A percentile compares a stretch with the other conserved stretches of the same genome.
phyloP scores from a whole-genome alignment of 2,113 vertebrate genomes.

The Prionailurus viverrinus region DNA sequence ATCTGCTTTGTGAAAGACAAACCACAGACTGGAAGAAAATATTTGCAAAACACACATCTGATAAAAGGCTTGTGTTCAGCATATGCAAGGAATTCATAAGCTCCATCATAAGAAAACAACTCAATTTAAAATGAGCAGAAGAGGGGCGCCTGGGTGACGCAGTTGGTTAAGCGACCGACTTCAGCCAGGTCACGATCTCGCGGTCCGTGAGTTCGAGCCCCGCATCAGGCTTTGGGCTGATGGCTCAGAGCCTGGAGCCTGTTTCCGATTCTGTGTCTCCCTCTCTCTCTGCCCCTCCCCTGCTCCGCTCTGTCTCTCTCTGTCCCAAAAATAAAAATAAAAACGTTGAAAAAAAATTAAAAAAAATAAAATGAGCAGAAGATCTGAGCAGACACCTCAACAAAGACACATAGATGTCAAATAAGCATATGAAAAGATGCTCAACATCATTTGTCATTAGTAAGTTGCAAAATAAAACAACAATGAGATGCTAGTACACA shows the following conservation, averaged over 20 bases:
- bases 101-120: not conserved
- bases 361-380: not conserved
- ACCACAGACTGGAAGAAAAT: not conserved
- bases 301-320: no score
- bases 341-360: no score
- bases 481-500: not conserved
- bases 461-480: not conserved
- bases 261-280: no score
- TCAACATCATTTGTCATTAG: not conserved
- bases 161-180: no score
- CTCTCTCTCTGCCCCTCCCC: no score
- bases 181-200: no score
- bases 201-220: no score
- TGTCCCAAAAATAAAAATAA: no score
- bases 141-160: not conserved
- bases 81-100: not conserved
- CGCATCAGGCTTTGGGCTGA: no score
- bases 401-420: not conserved
- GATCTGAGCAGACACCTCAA: not conserved
- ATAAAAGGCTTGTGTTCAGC: not conserved
- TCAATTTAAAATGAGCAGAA: not conserved
- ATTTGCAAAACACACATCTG: not conserved
- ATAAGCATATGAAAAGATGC: not conserved
- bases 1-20: not conserved
- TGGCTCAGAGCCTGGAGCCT: no score